These are phyloP conservation scores for Caenorhabditis sp. DNA, from an alignment of 2,888 invertebrate genomes.

Conservation along the genomic window DNA sequence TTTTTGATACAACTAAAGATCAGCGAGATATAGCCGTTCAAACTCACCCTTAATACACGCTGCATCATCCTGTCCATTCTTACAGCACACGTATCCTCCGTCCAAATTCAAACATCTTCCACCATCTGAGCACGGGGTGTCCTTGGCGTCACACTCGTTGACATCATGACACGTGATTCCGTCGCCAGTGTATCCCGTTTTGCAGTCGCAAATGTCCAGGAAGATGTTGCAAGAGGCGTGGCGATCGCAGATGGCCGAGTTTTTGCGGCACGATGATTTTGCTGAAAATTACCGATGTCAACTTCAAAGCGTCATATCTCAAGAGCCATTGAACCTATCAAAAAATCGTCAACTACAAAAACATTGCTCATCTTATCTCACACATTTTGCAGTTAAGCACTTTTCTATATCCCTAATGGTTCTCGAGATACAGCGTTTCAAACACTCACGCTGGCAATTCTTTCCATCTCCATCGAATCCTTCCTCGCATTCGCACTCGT, in stretches of 20 bases:
- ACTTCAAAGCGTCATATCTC: too few relatives aligned
- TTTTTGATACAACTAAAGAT: too few relatives aligned
- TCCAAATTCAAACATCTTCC: conserved; percentile 81
- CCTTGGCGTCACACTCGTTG: conserved; percentile 80
- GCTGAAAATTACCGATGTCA: conserved; percentile 70
- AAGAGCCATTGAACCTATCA: not conserved
- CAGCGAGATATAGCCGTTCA: too few relatives aligned
- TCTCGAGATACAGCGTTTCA: not conserved
- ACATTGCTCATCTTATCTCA: not conserved
- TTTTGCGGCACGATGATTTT: conserved; percentile 74
- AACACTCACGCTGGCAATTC: conserved; percentile 75
- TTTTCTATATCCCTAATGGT: not conserved
- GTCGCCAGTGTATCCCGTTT: conserved; percentile 80
- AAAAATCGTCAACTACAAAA: conserved; percentile 1
- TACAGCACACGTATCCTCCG: conserved; percentile 83
- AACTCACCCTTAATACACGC: conserved; percentile 73
- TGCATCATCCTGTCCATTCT: conserved; percentile 81
- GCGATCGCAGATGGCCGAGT: conserved; percentile 78
- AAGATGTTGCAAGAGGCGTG: conserved; percentile 78
- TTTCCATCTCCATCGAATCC: conserved; percentile 79
- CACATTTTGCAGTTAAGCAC: too few relatives aligned
- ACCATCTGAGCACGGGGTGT: conserved; percentile 74
- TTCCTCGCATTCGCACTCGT: conserved; percentile 78
- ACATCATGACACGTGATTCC: conserved; percentile 80
- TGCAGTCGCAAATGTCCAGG: conserved; percentile 79